Conservation (phyloP, 2,888 invertebrate species). For the Chrysolina haemoptera region DNA sequence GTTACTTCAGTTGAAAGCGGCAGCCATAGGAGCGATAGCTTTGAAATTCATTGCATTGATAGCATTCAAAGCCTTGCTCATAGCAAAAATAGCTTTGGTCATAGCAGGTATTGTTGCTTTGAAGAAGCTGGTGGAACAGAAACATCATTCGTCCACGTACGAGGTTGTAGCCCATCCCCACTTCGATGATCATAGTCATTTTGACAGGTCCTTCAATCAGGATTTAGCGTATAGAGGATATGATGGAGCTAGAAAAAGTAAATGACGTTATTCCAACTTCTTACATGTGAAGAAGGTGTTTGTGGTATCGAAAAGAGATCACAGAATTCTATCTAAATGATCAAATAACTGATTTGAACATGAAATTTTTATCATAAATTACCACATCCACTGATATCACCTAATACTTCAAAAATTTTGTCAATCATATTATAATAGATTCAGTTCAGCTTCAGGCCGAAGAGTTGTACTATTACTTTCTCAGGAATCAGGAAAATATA, state of each 20-base stretch:
- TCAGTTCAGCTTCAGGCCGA: too few species aligned
- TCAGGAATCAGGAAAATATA: too few species aligned
- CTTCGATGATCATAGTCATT: constrained; percentile 74
- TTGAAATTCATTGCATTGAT: constrained; percentile 84
- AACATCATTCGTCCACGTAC: constrained; percentile 80
- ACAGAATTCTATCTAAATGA: too few species aligned
- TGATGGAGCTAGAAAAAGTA: constrained; percentile 42
- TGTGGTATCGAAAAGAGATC: too few species aligned
- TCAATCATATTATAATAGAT: too few species aligned
- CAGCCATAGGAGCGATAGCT: constrained; percentile 83
- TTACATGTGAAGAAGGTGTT: too few species aligned
- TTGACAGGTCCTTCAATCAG: constrained; percentile 77
- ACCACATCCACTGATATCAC: too few species aligned
- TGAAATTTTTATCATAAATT: too few species aligned
- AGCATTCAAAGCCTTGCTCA: constrained; percentile 87
- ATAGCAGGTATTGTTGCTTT: constrained; percentile 82
- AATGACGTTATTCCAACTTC: not conserved
- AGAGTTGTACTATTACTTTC: too few species aligned
- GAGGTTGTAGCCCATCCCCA: constrained; percentile 78
- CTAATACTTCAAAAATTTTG: too few species aligned
- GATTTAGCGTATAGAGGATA: constrained; percentile 80
- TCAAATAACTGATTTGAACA: too few species aligned
- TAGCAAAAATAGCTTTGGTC: constrained; percentile 87
- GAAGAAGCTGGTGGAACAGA: constrained; percentile 82
- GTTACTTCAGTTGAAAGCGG: constrained; percentile 85